These are phyloP conservation scores for Epicampocera succincta DNA, from an alignment of 2,888 invertebrate genomes.

Conservation along the genomic window DNA sequence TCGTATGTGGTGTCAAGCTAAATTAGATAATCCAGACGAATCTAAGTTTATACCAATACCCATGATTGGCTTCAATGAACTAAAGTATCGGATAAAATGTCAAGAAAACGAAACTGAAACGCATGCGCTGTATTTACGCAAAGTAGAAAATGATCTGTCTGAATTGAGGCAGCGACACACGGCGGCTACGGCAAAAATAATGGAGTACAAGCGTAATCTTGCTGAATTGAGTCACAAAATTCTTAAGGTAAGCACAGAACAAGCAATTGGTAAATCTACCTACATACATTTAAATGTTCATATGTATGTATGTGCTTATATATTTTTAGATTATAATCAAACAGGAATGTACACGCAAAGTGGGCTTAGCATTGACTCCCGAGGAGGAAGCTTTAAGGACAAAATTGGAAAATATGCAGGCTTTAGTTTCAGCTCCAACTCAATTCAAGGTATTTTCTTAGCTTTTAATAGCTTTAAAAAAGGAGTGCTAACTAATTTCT, in stretches of 20 bases:
- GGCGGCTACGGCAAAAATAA: slow-evolving; percentile 89
- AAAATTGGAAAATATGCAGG: slow-evolving; percentile 92
- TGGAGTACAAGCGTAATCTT: slow-evolving; percentile 91
- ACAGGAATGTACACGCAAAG: slow-evolving; percentile 93
- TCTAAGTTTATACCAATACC: slow-evolving; percentile 95
- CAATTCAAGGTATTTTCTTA: slow-evolving; percentile 89
- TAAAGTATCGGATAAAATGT: slow-evolving; percentile 90
- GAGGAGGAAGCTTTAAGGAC: slow-evolving; percentile 95
- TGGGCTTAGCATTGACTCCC: slow-evolving; percentile 91
- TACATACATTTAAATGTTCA: not conserved
- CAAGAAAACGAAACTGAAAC: slow-evolving; percentile 92
- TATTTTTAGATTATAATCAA: slow-evolving; percentile 88
- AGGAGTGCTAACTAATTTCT: not conserved
- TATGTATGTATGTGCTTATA: no score
- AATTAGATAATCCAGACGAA: slow-evolving; percentile 96
- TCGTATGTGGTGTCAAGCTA: slow-evolving; percentile 97
- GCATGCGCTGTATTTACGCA: slow-evolving; percentile 90
- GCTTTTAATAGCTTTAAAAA: not conserved
- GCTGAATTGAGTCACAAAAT: slow-evolving; percentile 92
- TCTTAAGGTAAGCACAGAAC: slow-evolving; percentile 84
- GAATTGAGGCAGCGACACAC: slow-evolving; percentile 91
- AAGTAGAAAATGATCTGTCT: slow-evolving; percentile 89
- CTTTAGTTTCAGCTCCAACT: slow-evolving; percentile 94
- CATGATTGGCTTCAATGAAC: slow-evolving; percentile 93
- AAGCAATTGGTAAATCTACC: not conserved